A percentile compares a stretch with the other conserved stretches of the same genome.
These are phyloP conservation scores for Pelmatolapia mariae DNA, from an alignment of 2,113 vertebrate genomes.

Conservation along the genomic window DNA sequence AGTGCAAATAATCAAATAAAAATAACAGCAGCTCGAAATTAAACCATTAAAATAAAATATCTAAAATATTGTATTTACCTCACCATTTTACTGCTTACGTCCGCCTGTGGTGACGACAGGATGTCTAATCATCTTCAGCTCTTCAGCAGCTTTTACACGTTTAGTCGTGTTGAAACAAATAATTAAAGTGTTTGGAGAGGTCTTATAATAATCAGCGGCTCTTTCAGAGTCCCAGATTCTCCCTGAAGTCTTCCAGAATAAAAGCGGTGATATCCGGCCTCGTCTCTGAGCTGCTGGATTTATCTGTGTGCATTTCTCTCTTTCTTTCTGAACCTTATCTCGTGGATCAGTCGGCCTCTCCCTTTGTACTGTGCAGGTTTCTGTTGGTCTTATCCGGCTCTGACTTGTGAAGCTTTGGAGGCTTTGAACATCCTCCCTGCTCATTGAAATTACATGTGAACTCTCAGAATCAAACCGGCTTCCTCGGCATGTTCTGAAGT, in stretches of 20 bases:
- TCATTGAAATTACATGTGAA: neutral
- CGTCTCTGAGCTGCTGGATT: neutral
- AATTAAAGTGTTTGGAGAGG: neutral
- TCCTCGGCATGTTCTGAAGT: neutral
- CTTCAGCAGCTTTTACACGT: neutral
- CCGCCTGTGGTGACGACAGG: neutral
- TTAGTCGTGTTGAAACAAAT: neutral
- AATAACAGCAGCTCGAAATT: neutral
- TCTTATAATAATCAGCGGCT: neutral
- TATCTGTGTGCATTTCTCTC: neutral
- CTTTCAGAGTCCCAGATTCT: neutral
- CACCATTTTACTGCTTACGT: neutral
- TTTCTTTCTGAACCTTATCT: accelerated
- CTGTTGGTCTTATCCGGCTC: neutral
- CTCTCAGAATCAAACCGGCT: neutral
- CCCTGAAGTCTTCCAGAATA: neutral
- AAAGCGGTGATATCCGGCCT: neutral
- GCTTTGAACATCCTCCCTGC: neutral
- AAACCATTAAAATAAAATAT: neutral
- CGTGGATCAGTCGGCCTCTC: neutral
- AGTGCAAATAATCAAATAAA: neutral
- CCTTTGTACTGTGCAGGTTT: neutral
- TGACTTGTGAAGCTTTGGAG: neutral
- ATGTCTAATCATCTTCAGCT: neutral
- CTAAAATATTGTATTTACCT: neutral